A percentile compares a stretch with the other conserved stretches of the same genome.
Conservation (phyloP, 1,140 invertebrate species). For the Muscidifurax raptorellus region DNA sequence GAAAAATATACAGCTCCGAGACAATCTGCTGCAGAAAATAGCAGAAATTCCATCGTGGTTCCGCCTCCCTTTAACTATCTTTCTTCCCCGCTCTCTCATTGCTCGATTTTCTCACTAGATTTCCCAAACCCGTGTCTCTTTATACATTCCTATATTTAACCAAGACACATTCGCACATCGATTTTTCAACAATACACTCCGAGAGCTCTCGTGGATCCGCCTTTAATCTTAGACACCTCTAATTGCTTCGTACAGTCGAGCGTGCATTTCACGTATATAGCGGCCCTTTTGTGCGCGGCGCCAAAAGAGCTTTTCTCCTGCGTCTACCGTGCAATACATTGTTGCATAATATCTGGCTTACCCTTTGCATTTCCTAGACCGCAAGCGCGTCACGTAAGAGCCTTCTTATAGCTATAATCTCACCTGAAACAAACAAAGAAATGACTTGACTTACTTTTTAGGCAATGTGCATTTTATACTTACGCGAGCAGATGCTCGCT, state of each 20-base stretch:
- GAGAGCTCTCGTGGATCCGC: not conserved
- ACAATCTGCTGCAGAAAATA: constrained; percentile 70
- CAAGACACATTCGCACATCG: constrained; percentile 54
- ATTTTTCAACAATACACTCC: constrained; percentile 7
- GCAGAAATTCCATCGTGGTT: constrained; percentile 69
- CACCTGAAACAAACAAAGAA: constrained; percentile 23
- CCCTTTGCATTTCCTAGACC: not conserved
- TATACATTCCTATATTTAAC: constrained; percentile 17
- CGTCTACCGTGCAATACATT: not conserved
- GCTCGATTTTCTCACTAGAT: not conserved
- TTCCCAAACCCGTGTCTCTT: not conserved
- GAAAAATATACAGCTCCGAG: constrained; percentile 69
- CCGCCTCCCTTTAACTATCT: constrained; percentile 50
- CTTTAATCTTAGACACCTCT: constrained; percentile 20
- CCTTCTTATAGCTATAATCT: not conserved
- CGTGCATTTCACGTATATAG: not conserved
- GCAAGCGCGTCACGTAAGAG: not conserved
- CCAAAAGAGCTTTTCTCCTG: not conserved
- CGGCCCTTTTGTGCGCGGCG: not conserved
- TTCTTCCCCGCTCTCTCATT: constrained; percentile 31
- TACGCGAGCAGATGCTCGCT: not conserved
- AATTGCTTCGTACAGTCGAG: constrained; percentile 2
- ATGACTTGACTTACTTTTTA: not conserved
- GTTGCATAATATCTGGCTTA: constrained; percentile 21
- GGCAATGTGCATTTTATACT: not conserved